Conservation (phyloP, 1,140 invertebrate genomes). For the Zaprionus nigranus region DNA sequence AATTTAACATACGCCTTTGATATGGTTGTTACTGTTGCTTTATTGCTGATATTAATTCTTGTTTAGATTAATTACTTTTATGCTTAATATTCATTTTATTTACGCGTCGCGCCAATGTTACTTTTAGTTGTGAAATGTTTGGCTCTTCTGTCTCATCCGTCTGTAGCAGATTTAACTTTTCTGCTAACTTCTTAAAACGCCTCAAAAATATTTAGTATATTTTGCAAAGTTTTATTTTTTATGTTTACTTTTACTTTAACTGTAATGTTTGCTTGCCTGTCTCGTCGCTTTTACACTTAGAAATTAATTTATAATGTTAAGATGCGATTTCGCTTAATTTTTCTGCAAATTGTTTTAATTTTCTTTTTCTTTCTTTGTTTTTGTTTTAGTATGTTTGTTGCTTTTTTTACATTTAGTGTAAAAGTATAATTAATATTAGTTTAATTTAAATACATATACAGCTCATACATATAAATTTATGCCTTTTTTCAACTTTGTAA, state of each 20-base stretch:
- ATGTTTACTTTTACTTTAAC: conserved; percentile 7
- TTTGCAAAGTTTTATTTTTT: conserved; percentile 2
- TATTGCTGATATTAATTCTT: conserved; percentile 75
- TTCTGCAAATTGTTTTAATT: conserved; percentile 29
- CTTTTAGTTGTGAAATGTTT: conserved; percentile 80
- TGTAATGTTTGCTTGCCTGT: conserved; percentile 52
- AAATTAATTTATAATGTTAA: conserved; percentile 56
- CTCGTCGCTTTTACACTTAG: conserved; percentile 60
- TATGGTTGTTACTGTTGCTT: conserved; percentile 83
- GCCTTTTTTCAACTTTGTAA: conserved; percentile 73
- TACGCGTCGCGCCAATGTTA: conserved; percentile 64
- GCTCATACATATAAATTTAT: conserved; percentile 78
- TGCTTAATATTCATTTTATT: conserved; percentile 52
- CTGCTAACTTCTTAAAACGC: conserved; percentile 70
- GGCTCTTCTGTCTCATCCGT: conserved; percentile 66
- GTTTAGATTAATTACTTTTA: conserved; percentile 52
- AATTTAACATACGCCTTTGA: conserved; percentile 83
- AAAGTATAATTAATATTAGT: conserved; percentile 77
- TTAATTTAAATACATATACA: conserved; percentile 80
- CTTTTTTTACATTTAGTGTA: conserved; percentile 80
- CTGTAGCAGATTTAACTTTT: not conserved
- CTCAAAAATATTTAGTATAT: conserved; percentile 72
- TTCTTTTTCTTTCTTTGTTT: conserved; percentile 45
- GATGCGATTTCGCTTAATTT: conserved; percentile 25
- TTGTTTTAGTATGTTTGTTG: conserved; percentile 35